Base-by-base conservation (phyloP, 2,888 invertebrate species). In the Galerucella nymphaeae region DNA sequence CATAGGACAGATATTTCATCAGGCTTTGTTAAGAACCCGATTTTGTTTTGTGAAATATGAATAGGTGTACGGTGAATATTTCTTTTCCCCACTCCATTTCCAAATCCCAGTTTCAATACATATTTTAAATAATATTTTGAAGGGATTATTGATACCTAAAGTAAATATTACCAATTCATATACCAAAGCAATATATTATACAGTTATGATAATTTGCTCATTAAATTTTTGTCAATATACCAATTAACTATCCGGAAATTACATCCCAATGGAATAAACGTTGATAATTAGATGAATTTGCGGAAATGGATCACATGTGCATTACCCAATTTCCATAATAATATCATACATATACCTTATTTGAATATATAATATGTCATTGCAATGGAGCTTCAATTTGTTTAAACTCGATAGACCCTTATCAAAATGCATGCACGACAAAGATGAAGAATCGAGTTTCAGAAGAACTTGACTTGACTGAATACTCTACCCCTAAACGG, bases 271-370 rank as follows among this genome's bases (percentile, higher is more conserved):
- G 41, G 41, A 62, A 62, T 42, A 62, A 62, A 62, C 61, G 42
- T 62, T 42, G 3, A 18, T 41, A 62, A 62, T 62, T 62, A 42
- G 61, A 41, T 42, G 18, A 62, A 62, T 62, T 62, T 13, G 16
- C 61, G 61, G 61, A 62, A 38, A 62, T 62, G 30, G 42, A 62
- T 62, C 18, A 41, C 41, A 62, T 62, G 61, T 41, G 42, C 64
- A 20, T 65, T 50, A 50, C 20, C 53, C 53, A n/a, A 65, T 65
- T 30, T 55, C 50, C 65, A 53, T 65, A 65, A 65, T 65, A 30
- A 65, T 65, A 65, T 65, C 23, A 65, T 65, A 30, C 53, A 50
- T 55, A 50, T 48, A 64, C 64, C 64, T 50, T 23, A 64, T 65
- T 65, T 65, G 38, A 65, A 65, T 65, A 23, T 55, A 38, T 38